Evolutionary conservation across 1,140 invertebrate species (phyloP), one percentile per base, ranked within the genome.

Genomic region (Stegodyphus dumicola): DNA sequence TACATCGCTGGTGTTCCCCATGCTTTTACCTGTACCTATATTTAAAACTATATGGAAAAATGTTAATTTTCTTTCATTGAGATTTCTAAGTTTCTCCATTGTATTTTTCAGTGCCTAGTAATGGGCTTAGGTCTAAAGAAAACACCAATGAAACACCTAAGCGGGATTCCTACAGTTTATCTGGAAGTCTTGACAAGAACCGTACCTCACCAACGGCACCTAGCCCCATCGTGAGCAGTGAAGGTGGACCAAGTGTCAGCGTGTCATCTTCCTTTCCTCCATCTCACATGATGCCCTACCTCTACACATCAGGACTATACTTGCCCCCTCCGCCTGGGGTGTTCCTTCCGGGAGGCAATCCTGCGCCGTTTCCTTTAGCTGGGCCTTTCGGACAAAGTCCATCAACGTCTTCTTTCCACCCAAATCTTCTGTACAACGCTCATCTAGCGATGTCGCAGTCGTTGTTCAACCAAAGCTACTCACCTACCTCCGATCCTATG

Each of bases 401-500:
- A 17, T 69, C 81, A 1, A 77, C 73, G 3, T 85, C 81, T 0
- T 33, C 84, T 3, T 54, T 86, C 6, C 76, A 77, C 15, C 66
- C 75, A 11, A 86, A 70, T 53, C 18, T 86, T 3, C 48, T 86
- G 6, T 78, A 78, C 13, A 86, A 78, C 10, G 84, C 84, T 56
- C 84, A 86, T 49, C n/a, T 86, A 15, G 84, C 76, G n/a, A 78
- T 86, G 84, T 85, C 83, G 2, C 80, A 84, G 54, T 76, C 80
- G 13, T 18, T 84, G 3, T 73, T 86, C 51, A 86, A 86, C 84
- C 84, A 86, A 73, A 78, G 67, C 52, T 86, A 77, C 49, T 10
- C 77, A 5, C 49, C 64, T 17, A 65, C 75, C 4, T 56, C 73
- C 9, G 69, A 78, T 54, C 70, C 77, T 6, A 15, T 80, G 18